phyloP scores from a whole-genome alignment of 1,140 invertebrate species.

The Platorchestia sp. region DNA sequence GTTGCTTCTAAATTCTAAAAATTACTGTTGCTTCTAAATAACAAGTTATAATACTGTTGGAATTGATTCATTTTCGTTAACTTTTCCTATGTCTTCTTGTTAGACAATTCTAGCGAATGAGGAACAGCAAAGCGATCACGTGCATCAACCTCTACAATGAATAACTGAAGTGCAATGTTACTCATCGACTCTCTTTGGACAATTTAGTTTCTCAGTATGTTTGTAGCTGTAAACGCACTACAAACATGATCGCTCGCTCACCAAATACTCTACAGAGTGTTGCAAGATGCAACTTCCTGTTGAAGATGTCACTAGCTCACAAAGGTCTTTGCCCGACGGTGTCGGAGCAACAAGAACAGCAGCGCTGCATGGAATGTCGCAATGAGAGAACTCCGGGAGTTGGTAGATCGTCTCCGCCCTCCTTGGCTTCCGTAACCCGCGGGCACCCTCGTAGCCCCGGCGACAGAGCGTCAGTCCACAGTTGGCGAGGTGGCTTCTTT shows the following conservation, averaged over 20 bases:
- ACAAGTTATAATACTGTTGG: too few species aligned
- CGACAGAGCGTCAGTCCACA: neutral
- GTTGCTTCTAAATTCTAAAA: too few species aligned
- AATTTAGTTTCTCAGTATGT: neutral
- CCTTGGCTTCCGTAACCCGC: slow-evolving; percentile 3
- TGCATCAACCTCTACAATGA: neutral
- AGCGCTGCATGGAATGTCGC: neutral
- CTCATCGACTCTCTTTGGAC: neutral
- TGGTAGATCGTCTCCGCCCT: neutral
- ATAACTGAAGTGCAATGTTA: neutral
- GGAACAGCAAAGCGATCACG: neutral
- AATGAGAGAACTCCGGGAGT: neutral
- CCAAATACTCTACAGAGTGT: neutral
- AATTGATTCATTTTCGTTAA: neutral
- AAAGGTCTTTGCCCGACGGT: neutral
- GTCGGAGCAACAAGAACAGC: neutral
- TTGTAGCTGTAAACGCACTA: neutral
- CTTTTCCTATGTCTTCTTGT: neutral
- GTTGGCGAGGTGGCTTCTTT: neutral
- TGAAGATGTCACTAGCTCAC: neutral
- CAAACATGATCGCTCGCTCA: neutral
- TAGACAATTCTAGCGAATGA: neutral
- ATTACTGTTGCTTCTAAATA: too few species aligned
- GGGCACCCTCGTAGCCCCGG: neutral
- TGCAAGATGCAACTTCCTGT: neutral